Base-by-base conservation (phyloP, 2,113 vertebrate genomes). In the Sylvietta virens region DNA sequence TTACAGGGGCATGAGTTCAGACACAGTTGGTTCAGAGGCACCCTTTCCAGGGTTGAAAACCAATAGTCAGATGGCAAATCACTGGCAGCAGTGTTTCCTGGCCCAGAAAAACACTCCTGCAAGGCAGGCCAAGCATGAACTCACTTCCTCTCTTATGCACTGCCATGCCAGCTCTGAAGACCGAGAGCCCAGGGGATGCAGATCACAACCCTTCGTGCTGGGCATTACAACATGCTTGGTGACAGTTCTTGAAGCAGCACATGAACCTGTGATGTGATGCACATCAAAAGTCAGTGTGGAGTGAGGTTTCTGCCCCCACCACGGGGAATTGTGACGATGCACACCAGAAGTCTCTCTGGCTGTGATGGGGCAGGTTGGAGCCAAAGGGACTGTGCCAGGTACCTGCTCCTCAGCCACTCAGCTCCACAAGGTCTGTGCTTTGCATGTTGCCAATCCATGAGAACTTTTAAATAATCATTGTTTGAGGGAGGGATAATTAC, bases 281-380 rank as follows among this genome's bases (percentile, higher is more conserved):
- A 30, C 15, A 8, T 21, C 47, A 23, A 14, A 66, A 26, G 45
- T 30, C 2, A 44, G 10, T 2, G 44, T 27, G 33, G 18, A 23
- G n/a, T 13, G 30, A 83, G 31, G 40, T 60, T 77, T 73, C 31
- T 28, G 61, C 15, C 71, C 31, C 3, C 15, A 11, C 23, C 33
- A 6, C 1, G 0, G 3, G 16, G 30, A 48, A 23, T 15, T 11
- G n/a, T 27, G 66, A n/a, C 0, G 0, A 44, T 1, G 13, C 5
- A 21, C 7, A 5, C 8, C 42, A 30, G 35, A 50, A 39, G 31
- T 51, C 2, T 1, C 56, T 44, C 48, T 40, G 58, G 30, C 24
- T 0, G 0, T 0, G 1, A 17, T 0, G 2, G 35, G 24, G 37
- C 53, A 60, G 1, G 1, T 5, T 1, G 5, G n/a, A 31, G 4